These are phyloP conservation scores for Trogon melanurus DNA, from an alignment of 2,113 vertebrate genomes.

Conservation along the genomic window DNA sequence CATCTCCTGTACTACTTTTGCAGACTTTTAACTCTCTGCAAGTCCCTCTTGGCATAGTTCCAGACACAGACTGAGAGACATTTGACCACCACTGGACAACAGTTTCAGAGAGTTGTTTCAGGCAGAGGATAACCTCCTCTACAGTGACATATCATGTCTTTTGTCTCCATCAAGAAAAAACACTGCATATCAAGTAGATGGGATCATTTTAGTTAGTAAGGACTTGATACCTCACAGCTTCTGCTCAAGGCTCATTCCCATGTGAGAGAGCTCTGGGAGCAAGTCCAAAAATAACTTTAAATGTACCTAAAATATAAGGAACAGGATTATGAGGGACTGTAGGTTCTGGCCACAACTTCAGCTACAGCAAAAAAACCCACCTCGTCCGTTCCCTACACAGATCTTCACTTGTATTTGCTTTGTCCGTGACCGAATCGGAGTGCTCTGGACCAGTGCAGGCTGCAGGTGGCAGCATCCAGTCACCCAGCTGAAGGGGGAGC, in stretches of 20 bases:
- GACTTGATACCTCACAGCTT: not conserved
- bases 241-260: not conserved
- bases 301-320: not conserved
- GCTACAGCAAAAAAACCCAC: not conserved
- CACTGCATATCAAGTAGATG: not conserved
- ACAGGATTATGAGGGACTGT: not conserved
- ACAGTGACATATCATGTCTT: not conserved
- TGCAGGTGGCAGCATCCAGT: constrained; percentile 53
- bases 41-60: not conserved
- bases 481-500: not conserved
- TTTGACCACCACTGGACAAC: not conserved
- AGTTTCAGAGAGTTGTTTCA: not conserved
- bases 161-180: not conserved
- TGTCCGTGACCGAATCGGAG: fast-evolving
- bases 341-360: not conserved
- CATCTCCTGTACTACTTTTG: not conserved
- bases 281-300: constrained; percentile 13
- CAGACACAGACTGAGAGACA: not conserved
- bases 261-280: not conserved
- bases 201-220: not conserved
- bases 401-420: not conserved
- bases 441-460: not conserved
- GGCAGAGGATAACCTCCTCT: not conserved
- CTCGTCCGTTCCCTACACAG: not conserved
- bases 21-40: not conserved